A percentile compares a stretch with the other conserved stretches of the same genome.
phyloP scores from a whole-genome alignment of 1,140 invertebrate genomes.

The Hirudo medicinalis region DNA sequence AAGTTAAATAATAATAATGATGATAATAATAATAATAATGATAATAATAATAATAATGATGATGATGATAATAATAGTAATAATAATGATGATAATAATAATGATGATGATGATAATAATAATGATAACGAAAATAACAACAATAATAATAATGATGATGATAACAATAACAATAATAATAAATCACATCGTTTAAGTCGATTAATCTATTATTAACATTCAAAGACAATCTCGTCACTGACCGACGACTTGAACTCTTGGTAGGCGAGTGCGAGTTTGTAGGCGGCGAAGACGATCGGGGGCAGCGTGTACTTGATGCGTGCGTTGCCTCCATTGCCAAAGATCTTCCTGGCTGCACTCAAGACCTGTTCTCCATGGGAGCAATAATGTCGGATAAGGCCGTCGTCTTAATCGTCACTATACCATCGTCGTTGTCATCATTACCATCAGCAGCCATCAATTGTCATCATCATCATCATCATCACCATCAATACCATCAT shows the following conservation, averaged over 20 bases:
- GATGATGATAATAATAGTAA: too few relatives aligned
- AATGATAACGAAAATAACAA: too few relatives aligned
- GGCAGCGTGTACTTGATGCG: slow-evolving; percentile 82
- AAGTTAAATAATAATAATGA: too few relatives aligned
- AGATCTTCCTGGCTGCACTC: slow-evolving; percentile 66
- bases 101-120: too few relatives aligned
- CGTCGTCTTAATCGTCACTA: not conserved
- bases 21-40: too few relatives aligned
- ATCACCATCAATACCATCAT: not conserved
- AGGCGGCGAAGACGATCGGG: slow-evolving; percentile 90
- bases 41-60: too few relatives aligned
- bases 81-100: too few relatives aligned
- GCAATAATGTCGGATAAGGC: not conserved
- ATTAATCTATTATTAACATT: too few relatives aligned
- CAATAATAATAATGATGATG: too few relatives aligned
- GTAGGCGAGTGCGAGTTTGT: slow-evolving; percentile 69
- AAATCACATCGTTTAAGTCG: too few relatives aligned
- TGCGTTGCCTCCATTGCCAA: slow-evolving; percentile 70
- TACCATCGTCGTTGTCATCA: not conserved
- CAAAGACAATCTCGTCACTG: slow-evolving; percentile 25
- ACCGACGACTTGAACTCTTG: slow-evolving; percentile 61
- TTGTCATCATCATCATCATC: not conserved
- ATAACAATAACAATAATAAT: too few relatives aligned
- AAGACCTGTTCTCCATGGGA: slow-evolving; percentile 43
- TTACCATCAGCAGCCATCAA: too few relatives aligned